Evolutionary conservation across 2,113 vertebrate species (phyloP).

Genomic region (Neofelis nebulosa): DNA sequence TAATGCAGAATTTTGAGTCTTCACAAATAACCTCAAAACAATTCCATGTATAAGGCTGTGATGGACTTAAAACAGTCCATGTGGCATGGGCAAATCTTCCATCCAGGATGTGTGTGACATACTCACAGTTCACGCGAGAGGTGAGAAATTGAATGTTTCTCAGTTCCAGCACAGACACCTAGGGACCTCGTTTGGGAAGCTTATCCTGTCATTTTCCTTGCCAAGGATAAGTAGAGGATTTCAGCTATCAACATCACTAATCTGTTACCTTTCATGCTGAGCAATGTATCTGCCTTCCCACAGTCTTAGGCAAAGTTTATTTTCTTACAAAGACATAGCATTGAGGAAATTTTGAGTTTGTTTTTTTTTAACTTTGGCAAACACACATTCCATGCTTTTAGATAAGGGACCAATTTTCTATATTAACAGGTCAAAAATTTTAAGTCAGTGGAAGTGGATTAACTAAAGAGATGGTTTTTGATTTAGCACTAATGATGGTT

Average conservation of each 20-base stretch:
- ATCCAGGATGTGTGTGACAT: neutral
- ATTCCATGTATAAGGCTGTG: neutral
- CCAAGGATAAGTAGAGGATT: slow-evolving; percentile 48
- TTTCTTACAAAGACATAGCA: slow-evolving; percentile 59
- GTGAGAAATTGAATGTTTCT: neutral
- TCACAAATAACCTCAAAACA: neutral
- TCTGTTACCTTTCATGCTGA: slow-evolving; percentile 57
- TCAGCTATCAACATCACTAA: slow-evolving; percentile 1
- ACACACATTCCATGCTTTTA: neutral
- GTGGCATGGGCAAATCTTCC: neutral
- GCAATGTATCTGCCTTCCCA: slow-evolving; percentile 37
- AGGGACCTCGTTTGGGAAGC: neutral
- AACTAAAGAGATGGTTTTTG: neutral
- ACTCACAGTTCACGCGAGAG: rapidly evolving
- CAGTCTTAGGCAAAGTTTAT: slow-evolving; percentile 48
- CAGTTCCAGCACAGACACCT: neutral
- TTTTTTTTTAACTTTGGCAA: neutral
- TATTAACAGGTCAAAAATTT: neutral
- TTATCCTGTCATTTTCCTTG: slow-evolving; percentile 35
- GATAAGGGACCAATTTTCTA: slow-evolving; percentile 2
- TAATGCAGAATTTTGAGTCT: neutral
- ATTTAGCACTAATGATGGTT: neutral
- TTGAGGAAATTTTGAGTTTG: neutral
- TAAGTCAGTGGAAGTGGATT: neutral
- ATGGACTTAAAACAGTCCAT: neutral